Conservation (phyloP, 2,888 invertebrate genomes). For the Lacanobia wlatinum region DNA sequence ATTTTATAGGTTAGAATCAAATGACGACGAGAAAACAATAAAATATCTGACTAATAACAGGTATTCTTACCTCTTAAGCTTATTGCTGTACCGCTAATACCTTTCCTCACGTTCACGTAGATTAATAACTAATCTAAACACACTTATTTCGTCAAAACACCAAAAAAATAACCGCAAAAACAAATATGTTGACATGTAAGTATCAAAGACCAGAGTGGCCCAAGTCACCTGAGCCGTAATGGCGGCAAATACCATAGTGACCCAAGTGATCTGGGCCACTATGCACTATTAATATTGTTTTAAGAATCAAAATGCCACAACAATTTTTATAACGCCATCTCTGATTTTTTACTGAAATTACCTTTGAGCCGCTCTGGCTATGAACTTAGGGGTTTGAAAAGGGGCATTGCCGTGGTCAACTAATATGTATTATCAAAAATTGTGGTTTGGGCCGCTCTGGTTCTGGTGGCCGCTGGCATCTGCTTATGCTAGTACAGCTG, state of each 20-base stretch:
- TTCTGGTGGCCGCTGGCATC: constrained; percentile 5
- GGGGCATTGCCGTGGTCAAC: constrained; percentile 11
- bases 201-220: constrained; percentile 48
- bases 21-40: constrained; percentile 1
- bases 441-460: constrained; percentile 4
- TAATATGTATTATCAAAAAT: neutral
- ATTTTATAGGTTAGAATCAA: neutral
- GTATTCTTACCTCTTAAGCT: constrained; percentile 42
- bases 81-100: constrained; percentile 14
- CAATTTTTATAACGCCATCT: constrained; percentile 22
- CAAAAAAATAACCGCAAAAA: neutral
- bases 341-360: constrained; percentile 39
- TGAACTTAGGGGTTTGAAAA: constrained; percentile 36
- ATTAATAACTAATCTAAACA: neutral
- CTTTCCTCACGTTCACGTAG: neutral
- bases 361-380: constrained; percentile 48
- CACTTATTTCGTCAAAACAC: neutral
- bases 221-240: constrained; percentile 49
- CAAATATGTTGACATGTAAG: neutral
- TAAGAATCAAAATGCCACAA: constrained; percentile 42
- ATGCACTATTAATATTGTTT: constrained; percentile 26
- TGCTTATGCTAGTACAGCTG: too few relatives aligned
- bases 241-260: constrained; percentile 40
- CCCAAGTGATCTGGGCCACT: constrained; percentile 42
- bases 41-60: constrained; percentile 24